Base-by-base conservation (phyloP, 2,113 vertebrate genomes). In the Ceyx melanurus region DNA sequence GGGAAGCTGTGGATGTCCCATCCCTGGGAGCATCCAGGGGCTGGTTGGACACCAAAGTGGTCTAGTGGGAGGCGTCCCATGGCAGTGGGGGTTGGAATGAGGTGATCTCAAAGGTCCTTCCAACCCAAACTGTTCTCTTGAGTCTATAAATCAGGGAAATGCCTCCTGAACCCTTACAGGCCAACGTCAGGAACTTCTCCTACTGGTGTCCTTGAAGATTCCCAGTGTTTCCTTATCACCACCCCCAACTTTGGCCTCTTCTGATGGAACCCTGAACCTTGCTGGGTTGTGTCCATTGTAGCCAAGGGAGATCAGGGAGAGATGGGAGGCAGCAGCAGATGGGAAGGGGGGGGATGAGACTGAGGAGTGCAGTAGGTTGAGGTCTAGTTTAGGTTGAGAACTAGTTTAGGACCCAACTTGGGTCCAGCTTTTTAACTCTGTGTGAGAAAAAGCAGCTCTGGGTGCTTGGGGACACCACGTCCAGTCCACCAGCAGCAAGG, bases 401-500 rank as follows among this genome's bases (percentile, higher is more conserved):
- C 67, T 62, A 19, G 42, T 17, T 46, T 0, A 57, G 46, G 74
- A 64, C 19, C 2, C 22, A 5, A 33, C 42, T 35, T 45, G 4
- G 25, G 12, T 25, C 54, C 21, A 43, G 73, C 9, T 56, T 48
- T 45, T 72, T 73, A 26, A 29, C 11, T 18, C 0, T 42, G 43
- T 5, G 7, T 4, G 12, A 70, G 37, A 10, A 42, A 13, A 40
- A 31, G 67, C 0, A 37, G 28, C 42, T 82, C 33, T 56, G 1
- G 1, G 0, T 8, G 31, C 37, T 17, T 50, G 40, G 46, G 40
- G n/a, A 12, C 20, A 26, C 25, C 35, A 11, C 0, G 3, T 50
- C 40, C 12, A 5, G 37, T n/a, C 13, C 28, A 3, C 18, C 9
- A 15, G 23, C 3, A 25, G 48, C 26, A 28, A 65, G 29, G 43